Evolutionary conservation across 2,797 vertebrate genomes (phyloP).

Genomic region (Philypnodon macrostomus): DNA sequence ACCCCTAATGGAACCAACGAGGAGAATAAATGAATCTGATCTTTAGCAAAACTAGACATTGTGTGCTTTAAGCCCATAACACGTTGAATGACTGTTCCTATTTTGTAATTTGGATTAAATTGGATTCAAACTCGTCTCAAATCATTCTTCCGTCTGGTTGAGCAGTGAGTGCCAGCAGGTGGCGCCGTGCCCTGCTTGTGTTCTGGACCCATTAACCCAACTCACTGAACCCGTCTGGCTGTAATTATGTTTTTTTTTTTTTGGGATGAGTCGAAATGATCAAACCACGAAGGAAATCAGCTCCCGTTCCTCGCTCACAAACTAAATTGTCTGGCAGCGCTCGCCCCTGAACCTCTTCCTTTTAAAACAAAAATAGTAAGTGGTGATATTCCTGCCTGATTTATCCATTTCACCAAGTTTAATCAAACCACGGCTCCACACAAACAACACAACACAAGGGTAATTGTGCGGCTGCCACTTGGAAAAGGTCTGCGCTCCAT

Average conservation of each 20-base stretch:
- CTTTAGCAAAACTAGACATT: no score
- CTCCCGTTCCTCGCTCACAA: slow-evolving; percentile 4
- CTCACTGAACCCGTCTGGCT: slow-evolving; percentile 23
- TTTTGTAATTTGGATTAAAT: not conserved
- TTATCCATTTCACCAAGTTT: slow-evolving; percentile 32
- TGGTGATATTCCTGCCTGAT: slow-evolving; percentile 29
- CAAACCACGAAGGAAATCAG: slow-evolving; percentile 51
- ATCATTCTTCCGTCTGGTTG: not conserved
- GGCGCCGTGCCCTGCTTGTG: slow-evolving; percentile 14
- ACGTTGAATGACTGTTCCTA: not conserved
- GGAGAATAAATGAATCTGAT: no score
- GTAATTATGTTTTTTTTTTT: slow-evolving; percentile 39
- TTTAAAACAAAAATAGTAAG: slow-evolving; percentile 29
- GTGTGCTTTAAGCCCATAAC: no score
- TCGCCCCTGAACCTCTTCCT: slow-evolving; percentile 19
- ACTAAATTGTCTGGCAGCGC: slow-evolving; percentile 39
- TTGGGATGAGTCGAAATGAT: slow-evolving; percentile 32
- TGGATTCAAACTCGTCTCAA: not conserved
- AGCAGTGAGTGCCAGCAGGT: slow-evolving; percentile 6
- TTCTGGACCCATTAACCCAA: slow-evolving; percentile 20
- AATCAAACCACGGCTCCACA: slow-evolving; percentile 39
- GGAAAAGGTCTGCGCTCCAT: slow-evolving; percentile 36
- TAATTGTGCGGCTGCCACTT: slow-evolving; percentile 40
- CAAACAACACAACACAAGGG: slow-evolving; percentile 28
- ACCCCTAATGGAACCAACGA: no score